phyloP scores from a whole-genome alignment of 2,888 invertebrate species.

The Rhagophthalmus giganteus region DNA sequence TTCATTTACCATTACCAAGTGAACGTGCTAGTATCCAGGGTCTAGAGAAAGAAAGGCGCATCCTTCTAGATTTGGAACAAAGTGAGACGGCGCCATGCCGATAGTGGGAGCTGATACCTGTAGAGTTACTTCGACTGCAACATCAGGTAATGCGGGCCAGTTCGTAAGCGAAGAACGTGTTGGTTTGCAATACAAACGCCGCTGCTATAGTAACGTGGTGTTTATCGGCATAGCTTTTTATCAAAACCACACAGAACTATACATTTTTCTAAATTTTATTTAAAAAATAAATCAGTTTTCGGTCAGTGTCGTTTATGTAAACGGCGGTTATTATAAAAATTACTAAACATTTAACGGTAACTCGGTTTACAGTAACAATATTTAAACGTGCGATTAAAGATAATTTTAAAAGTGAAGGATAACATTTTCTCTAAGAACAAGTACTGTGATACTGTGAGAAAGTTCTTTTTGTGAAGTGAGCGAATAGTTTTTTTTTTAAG shows the following conservation, averaged over 20 bases:
- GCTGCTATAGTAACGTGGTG: slow-evolving; percentile 8
- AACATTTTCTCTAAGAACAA: no score
- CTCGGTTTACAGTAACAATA: neutral
- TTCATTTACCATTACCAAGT: slow-evolving; percentile 23
- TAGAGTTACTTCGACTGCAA: slow-evolving; percentile 43
- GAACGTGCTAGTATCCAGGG: slow-evolving; percentile 17
- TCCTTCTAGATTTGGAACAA: slow-evolving; percentile 14
- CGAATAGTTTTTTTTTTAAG: no score
- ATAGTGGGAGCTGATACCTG: slow-evolving; percentile 45
- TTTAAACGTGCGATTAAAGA: no score
- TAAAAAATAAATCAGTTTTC: no score
- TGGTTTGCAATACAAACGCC: slow-evolving; percentile 8
- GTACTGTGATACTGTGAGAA: no score
- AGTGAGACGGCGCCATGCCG: slow-evolving; percentile 33
- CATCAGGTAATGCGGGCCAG: slow-evolving; percentile 33
- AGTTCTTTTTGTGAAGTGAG: no score
- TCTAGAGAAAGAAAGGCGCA: slow-evolving; percentile 14
- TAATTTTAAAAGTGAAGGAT: no score
- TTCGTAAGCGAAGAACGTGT: slow-evolving; percentile 24
- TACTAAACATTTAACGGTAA: neutral
- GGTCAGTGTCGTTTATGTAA: neutral
- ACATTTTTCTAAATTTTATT: no score
- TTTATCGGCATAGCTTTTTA: neutral
- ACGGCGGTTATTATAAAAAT: neutral
- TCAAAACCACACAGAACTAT: neutral